Evolutionary conservation across 2,888 invertebrate genomes (phyloP).

Genomic region (Tipula helvola): DNA sequence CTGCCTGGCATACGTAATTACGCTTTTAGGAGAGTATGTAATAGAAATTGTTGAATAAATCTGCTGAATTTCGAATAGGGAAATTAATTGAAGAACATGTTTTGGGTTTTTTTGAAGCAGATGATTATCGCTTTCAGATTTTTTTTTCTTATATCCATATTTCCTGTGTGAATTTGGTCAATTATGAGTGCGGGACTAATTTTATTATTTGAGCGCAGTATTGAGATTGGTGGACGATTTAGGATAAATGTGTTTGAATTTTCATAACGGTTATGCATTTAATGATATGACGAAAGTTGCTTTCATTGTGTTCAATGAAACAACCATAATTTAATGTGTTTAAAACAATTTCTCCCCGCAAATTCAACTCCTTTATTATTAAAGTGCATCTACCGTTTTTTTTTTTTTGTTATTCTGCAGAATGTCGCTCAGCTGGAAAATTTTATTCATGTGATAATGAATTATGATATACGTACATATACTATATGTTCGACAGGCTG

Average conservation of each 20-base stretch:
- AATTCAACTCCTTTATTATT: not conserved
- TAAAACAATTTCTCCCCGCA: not conserved
- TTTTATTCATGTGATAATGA: not conserved
- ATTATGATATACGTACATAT: not conserved
- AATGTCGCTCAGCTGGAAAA: not conserved
- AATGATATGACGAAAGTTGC: not conserved
- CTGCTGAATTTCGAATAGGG: not conserved
- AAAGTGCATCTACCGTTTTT: not conserved
- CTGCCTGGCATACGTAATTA: not conserved
- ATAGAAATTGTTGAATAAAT: not conserved
- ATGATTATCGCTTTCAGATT: not conserved
- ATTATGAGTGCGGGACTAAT: not conserved
- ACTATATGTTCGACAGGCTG: not conserved
- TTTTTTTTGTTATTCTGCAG: not conserved
- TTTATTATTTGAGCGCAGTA: not conserved
- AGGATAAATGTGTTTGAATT: not conserved
- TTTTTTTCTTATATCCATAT: not conserved
- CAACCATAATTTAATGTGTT: not conserved
- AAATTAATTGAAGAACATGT: not conserved
- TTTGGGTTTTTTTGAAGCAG: not conserved
- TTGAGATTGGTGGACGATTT: not conserved
- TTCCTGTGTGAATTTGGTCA: not conserved
- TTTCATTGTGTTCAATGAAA: not conserved
- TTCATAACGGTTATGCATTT: not conserved
- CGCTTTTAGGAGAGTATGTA: not conserved